Conservation (phyloP, 1,140 invertebrate genomes). For the Melipona quadrifasciata region DNA sequence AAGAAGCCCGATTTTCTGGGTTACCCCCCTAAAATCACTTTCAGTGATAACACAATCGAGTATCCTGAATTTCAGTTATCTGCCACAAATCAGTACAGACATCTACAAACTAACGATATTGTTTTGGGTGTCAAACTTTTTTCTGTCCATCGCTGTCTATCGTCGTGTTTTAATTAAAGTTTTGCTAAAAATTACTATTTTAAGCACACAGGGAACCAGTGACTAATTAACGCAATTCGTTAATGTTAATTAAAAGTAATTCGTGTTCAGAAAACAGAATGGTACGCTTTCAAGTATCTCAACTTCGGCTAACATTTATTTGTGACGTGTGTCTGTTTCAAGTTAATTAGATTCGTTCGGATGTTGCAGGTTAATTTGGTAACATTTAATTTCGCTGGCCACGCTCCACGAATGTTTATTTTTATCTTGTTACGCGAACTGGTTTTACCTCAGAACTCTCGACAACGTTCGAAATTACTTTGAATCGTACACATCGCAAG, state of each 20-base stretch:
- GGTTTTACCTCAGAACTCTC: not conserved
- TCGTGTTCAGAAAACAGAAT: not conserved
- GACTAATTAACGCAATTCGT: not conserved
- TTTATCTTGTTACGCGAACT: not conserved
- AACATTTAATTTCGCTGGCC: not conserved
- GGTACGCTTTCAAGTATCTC: not conserved
- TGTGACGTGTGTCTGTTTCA: not conserved
- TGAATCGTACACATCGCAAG: not conserved
- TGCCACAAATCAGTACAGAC: no score
- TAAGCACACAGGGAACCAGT: not conserved
- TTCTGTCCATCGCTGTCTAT: no score
- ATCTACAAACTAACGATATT: no score
- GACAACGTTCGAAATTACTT: not conserved
- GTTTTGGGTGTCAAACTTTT: no score
- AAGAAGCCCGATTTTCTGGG: no score
- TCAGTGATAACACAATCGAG: no score
- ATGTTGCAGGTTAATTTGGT: not conserved
- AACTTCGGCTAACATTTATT: not conserved
- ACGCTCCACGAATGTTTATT: not conserved
- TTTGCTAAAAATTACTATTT: not conserved
- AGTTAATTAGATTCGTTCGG: not conserved
- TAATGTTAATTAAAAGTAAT: conserved; percentile 13
- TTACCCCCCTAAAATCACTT: no score
- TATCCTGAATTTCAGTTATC: no score
- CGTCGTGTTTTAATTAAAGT: not conserved